Evolutionary conservation across 2,113 vertebrate genomes (phyloP), one percentile per base, ranked within the genome.

Genomic region (Brienomyrus brachyistius): DNA sequence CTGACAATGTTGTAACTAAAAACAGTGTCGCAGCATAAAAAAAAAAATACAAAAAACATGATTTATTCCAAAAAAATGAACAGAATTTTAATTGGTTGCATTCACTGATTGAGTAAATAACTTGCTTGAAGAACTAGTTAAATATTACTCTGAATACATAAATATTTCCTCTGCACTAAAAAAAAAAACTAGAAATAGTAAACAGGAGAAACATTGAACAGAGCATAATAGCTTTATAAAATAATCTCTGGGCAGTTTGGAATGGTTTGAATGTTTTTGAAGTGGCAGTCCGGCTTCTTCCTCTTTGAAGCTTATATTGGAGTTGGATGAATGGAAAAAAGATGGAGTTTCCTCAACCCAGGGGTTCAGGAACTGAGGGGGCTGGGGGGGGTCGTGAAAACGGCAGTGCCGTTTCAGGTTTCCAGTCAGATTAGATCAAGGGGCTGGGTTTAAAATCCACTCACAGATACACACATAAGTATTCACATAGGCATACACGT

Each of bases 191-290:
- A 95, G 93, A 94, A 91, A 95, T 91, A 96, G 95, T 94, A 96
- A 96, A 95, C 94, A 95, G 91, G 93, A 94, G 94, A 95, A 95
- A 95, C 94, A 95, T 95, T 96, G 94, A 94, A 96, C 96, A 93
- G 93, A 94, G 93, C 94, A 94, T 94, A 94, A 95, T 94, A 93
- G 95, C 94, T 95, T 95, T 95, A 92, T 93, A 89, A 85, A 95
- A 90, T 94, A 93, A 94, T 92, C 93, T 90, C 92, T 88, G 92
- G 92, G 89, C 82, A 31, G 59, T 92, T 92, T 88, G 52, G 89
- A 92, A 92, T 93, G 95, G 94, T 93, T 92, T 93, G 91, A 93
- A 93, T 52, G 17, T 87, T 94, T 92, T 94, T 94, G 93, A 95
- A 95, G 95, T 95, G 95, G 94, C 94, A 91, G 91, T 89, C 91